A percentile compares a stretch with the other conserved stretches of the same genome.
Evolutionary conservation across 2,888 invertebrate genomes (phyloP).

Genomic region (Ferdinandea cuprea): DNA sequence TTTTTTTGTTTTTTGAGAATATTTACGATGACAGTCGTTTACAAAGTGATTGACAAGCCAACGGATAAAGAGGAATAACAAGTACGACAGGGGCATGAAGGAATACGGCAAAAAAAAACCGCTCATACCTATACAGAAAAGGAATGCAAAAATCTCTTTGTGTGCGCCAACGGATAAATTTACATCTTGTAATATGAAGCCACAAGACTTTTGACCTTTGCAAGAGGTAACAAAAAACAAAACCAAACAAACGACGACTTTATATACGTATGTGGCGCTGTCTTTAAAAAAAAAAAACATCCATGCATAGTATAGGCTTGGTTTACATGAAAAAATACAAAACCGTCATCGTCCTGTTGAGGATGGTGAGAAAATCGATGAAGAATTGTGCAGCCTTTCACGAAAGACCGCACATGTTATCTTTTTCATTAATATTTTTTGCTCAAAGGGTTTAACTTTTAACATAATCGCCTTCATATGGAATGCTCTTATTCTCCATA

Average conservation of each 20-base stretch:
- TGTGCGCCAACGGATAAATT: conserved; percentile 71
- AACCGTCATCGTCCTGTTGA: conserved; percentile 18
- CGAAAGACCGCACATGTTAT: conserved; percentile 72
- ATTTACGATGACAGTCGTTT: conserved; percentile 75
- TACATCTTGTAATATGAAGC: conserved; percentile 74
- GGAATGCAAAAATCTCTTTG: conserved; percentile 67
- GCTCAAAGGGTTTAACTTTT: conserved; percentile 59
- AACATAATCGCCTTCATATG: conserved; percentile 44
- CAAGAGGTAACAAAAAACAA: conserved; percentile 36
- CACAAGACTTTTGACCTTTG: conserved; percentile 73
- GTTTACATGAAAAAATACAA: not conserved
- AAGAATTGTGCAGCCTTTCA: conserved; percentile 72
- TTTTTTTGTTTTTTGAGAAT: conserved; percentile 44
- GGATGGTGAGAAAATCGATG: conserved; percentile 71
- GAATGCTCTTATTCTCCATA: conserved; percentile 26
- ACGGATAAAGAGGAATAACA: conserved; percentile 69
- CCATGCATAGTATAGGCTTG: conserved; percentile 21
- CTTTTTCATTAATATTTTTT: conserved; percentile 18
- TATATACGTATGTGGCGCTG: conserved; percentile 42
- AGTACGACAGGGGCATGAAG: conserved; percentile 31
- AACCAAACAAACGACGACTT: conserved; percentile 3
- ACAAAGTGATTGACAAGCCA: conserved; percentile 74
- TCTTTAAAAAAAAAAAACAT: too few relatives aligned
- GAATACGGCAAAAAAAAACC: conserved; percentile 7
- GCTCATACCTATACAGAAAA: conserved; percentile 31